Conservation (phyloP, 1,140 invertebrate genomes). For the Cyclina sinensis region DNA sequence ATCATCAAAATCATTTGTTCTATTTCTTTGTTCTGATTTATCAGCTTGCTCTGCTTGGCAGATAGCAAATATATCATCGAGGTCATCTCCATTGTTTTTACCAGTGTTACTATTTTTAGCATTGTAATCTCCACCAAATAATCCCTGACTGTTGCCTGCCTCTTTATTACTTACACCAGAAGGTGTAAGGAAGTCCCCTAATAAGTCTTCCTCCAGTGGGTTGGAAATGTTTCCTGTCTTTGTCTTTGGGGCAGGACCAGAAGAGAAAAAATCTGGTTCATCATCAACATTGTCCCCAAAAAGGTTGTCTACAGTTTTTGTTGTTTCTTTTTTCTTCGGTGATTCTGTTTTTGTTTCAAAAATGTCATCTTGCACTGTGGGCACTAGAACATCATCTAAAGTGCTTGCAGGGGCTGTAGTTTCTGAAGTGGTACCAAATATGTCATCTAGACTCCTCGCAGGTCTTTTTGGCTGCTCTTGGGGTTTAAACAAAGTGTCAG, state of each 20-base stretch:
- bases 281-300: slow-evolving; percentile 49
- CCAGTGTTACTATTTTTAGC: too few relatives aligned
- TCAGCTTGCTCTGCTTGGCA: not conserved
- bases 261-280: slow-evolving; percentile 41
- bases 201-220: slow-evolving; percentile 14
- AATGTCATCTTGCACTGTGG: slow-evolving; percentile 19
- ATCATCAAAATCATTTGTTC: slow-evolving; percentile 1
- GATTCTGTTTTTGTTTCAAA: slow-evolving; percentile 23
- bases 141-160: not conserved
- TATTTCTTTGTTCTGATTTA: not conserved
- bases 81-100: not conserved
- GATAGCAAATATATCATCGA: slow-evolving; percentile 8
- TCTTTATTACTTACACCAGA: not conserved
- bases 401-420: not conserved
- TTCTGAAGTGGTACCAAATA: slow-evolving; percentile 30
- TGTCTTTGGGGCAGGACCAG: not conserved
- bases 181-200: not conserved
- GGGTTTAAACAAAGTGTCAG: slow-evolving; percentile 20
- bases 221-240: not conserved
- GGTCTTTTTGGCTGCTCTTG: slow-evolving; percentile 11
- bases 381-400: slow-evolving; percentile 37
- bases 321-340: not conserved
- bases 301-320: slow-evolving; percentile 24
- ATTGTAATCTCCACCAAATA: too few relatives aligned
- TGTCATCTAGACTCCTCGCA: slow-evolving; percentile 38